These are phyloP conservation scores for Rhizomys pruinosus DNA, from an alignment of 2,113 vertebrate genomes.

Conservation along the genomic window DNA sequence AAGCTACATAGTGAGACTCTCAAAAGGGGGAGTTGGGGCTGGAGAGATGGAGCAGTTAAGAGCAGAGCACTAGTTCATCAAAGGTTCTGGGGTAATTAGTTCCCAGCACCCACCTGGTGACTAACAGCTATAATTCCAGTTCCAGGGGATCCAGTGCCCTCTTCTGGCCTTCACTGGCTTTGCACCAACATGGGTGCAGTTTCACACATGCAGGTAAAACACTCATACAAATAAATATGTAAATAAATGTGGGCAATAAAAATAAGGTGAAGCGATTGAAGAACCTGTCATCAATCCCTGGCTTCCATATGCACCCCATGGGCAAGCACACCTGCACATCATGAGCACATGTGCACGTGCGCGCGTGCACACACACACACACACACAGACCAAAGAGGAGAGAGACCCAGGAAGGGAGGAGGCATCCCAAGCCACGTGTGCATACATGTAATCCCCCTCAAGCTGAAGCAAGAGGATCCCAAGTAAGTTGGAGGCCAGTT, in stretches of 20 bases:
- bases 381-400: background rate
- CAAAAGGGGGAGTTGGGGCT: background rate
- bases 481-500: background rate
- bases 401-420: background rate
- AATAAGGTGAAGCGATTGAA: background rate
- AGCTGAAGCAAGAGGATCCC: background rate
- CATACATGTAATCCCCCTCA: background rate
- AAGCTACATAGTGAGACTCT: background rate
- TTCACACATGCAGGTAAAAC: background rate
- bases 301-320: background rate
- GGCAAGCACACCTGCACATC: background rate
- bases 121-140: background rate
- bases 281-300: background rate
- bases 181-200: background rate
- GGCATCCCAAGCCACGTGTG: background rate
- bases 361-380: background rate
- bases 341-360: too few relatives aligned
- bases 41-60: background rate
- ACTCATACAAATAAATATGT: background rate
- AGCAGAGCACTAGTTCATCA: too few relatives aligned
- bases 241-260: background rate
- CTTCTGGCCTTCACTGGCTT: background rate
- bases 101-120: too few relatives aligned
- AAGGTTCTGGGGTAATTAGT: too few relatives aligned
- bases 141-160: background rate